Evolutionary conservation across 1,140 invertebrate genomes (phyloP).

Genomic region (Caenorhabditis brenneri): DNA sequence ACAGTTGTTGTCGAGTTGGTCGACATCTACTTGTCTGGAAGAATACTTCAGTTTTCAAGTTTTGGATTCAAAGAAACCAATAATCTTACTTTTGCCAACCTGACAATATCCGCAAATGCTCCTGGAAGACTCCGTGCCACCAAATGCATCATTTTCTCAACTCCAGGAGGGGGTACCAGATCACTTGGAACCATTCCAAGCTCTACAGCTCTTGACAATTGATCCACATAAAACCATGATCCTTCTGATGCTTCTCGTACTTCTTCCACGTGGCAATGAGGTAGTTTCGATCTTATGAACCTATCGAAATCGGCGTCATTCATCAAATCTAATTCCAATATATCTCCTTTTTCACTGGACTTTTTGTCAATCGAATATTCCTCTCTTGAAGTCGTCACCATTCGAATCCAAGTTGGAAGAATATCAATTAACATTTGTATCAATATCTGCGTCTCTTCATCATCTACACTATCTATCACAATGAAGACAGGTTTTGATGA

Average conservation of each 20-base stretch:
- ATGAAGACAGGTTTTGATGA: constrained; percentile 47
- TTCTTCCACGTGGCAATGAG: constrained; percentile 49
- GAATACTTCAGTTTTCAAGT: too few species aligned
- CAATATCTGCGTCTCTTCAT: constrained; percentile 42
- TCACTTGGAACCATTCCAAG: constrained; percentile 31
- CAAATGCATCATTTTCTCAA: constrained; percentile 25
- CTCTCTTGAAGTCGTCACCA: constrained; percentile 43
- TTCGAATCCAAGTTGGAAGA: constrained; percentile 48
- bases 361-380: not conserved
- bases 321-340: not conserved
- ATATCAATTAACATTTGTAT: constrained; percentile 31
- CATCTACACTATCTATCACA: constrained; percentile 47
- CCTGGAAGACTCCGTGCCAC: not conserved
- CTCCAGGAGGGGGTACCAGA: not conserved
- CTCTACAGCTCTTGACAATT: constrained; percentile 34
- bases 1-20: not conserved
- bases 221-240: constrained; percentile 53
- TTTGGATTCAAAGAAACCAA: not conserved
- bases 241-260: constrained; percentile 38
- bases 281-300: constrained; percentile 38
- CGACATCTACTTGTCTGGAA: constrained; percentile 11
- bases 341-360: not conserved
- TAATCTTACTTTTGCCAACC: not conserved
- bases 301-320: not conserved
- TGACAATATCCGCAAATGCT: not conserved